Evolutionary conservation across 92 coral and sea anemone genomes (phyloP), one percentile per base, ranked within the genome.

Genomic region (Porites rus): DNA sequence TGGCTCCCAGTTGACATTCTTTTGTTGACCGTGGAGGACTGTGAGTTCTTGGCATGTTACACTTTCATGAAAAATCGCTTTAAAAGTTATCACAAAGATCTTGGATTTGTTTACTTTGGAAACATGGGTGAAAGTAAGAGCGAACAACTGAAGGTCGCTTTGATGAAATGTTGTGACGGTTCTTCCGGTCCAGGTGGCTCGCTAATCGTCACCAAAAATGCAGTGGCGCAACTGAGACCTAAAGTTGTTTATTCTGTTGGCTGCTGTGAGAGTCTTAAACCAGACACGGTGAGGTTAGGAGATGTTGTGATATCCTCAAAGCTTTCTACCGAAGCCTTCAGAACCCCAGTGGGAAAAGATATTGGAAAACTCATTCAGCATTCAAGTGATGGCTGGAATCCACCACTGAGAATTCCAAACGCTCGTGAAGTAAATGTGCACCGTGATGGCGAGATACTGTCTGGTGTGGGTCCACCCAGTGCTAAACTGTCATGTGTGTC

Each of bases 91-190:
- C 22, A 0, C 25, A 54, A 58, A 67, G 31, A 69, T 24, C 46
- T 77, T 56, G 84, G 84, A 6, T 12, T 10, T 60, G 73, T 61
- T 7, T 84, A 84, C 74, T 84, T 84, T 67, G 82, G 88, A 84
- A 53, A 86, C n/a, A 67, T 74, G 43, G 43, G 43, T 31, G 4
- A 31, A 31, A 31, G 43, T 0, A 4, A 31, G 43, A 31, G 43
- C 43, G 56, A 74, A 18, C 62, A 50, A 53, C 58, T 76, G 46
- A 85, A 76, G 54, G 74, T 85, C 64, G 81, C 91, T 2, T 22
- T 87, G 38, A 16, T 87, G 77, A 80, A 21, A 14, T 87, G 91
- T 60, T 50, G 10, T 5, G 19, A 51, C 53, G 77, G 17, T 12
- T 73, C 77, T 13, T 74, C 31, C 6, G 63, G 19, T 74, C 78